A percentile compares a stretch with the other conserved stretches of the same genome.
These are phyloP conservation scores for Callipepla squamata DNA, from an alignment of 2,113 vertebrate genomes.

Conservation along the genomic window DNA sequence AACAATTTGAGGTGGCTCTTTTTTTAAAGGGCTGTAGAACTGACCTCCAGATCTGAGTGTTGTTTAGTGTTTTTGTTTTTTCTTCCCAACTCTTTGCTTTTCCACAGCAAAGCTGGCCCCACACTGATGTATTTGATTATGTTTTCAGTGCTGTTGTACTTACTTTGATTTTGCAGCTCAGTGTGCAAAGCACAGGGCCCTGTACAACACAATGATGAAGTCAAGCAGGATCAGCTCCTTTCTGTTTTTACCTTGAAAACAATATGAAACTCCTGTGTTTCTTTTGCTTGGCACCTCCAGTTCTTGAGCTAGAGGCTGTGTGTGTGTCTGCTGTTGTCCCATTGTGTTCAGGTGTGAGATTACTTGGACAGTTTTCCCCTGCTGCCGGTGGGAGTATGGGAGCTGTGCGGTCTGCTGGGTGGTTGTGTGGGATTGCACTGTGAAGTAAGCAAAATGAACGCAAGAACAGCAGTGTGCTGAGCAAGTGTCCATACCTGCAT, in stretches of 20 bases:
- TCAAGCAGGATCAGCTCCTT: conserved; percentile 12
- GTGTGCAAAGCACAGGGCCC: background rate
- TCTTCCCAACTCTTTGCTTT: conserved; percentile 10
- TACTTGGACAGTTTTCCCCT: background rate
- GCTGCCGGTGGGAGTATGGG: background rate
- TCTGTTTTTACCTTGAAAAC: conserved; percentile 38
- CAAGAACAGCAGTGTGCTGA: background rate
- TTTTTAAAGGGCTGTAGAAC: background rate
- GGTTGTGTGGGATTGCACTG: background rate
- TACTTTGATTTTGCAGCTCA: conserved; percentile 58
- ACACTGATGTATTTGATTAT: conserved; percentile 26
- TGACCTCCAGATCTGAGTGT: background rate
- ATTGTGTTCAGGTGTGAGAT: background rate
- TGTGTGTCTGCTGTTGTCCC: background rate
- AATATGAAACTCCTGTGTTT: background rate
- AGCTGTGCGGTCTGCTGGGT: background rate
- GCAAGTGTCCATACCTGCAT: background rate
- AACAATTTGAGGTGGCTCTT: background rate
- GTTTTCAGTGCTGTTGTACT: conserved; percentile 44
- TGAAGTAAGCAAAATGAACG: background rate
- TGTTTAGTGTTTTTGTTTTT: background rate
- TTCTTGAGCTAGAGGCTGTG: background rate
- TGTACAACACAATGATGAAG: conserved; percentile 11
- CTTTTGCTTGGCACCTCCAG: conserved; percentile 36
- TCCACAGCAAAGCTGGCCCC: conserved; percentile 1